A percentile compares a stretch with the other conserved stretches of the same genome.
These are phyloP conservation scores for Tragulus kanchil DNA, from an alignment of 2,113 vertebrate species.

Conservation along the genomic window DNA sequence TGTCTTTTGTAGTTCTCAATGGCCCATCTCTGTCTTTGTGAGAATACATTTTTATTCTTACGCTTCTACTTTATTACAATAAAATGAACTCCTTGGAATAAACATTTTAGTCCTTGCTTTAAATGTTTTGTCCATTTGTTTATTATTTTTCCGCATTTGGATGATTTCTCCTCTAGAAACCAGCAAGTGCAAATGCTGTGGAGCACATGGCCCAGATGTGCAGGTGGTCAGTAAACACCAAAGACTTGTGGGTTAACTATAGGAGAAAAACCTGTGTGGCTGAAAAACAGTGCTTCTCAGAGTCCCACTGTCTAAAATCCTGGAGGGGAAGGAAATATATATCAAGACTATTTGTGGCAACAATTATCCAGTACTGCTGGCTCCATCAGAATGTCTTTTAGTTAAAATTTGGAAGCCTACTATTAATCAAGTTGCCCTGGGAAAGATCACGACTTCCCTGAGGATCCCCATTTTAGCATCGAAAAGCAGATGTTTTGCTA, in stretches of 20 bases:
- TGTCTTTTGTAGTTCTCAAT: not conserved
- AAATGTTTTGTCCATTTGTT: not conserved
- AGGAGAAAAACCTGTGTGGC: not conserved
- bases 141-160: not conserved
- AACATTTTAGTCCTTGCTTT: not conserved
- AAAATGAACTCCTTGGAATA: slow-evolving; percentile 1
- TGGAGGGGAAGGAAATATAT: slow-evolving; percentile 48
- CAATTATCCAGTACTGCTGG: slow-evolving; percentile 72
- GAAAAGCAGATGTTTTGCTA: slow-evolving; percentile 79
- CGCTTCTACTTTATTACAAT: slow-evolving; percentile 14
- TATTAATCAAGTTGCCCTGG: slow-evolving; percentile 81
- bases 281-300: not conserved
- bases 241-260: not conserved
- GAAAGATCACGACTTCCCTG: slow-evolving; percentile 76
- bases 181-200: not conserved
- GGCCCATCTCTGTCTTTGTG: not conserved
- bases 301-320: not conserved
- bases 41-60: slow-evolving; percentile 9
- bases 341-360: slow-evolving; percentile 75
- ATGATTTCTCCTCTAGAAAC: not conserved
- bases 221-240: not conserved
- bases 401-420: slow-evolving; percentile 72
- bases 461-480: slow-evolving; percentile 75
- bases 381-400: slow-evolving; percentile 72
- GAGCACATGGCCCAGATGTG: not conserved